Evolutionary conservation across 2,113 vertebrate species (phyloP).

Genomic region (Irena cyanogastra): DNA sequence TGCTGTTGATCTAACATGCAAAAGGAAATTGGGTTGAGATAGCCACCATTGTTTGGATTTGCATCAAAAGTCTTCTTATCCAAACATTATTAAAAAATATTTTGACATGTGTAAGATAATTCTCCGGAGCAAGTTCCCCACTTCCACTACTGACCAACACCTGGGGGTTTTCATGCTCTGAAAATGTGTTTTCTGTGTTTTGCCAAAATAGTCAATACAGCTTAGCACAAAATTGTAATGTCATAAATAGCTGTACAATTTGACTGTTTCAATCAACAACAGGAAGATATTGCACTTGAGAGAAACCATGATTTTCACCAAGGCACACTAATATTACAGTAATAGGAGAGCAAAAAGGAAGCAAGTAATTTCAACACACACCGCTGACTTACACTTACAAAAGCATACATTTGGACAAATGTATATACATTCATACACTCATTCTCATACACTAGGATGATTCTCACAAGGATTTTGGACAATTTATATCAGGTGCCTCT

Average conservation of each 20-base stretch:
- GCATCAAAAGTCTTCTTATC: neutral
- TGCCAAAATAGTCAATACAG: neutral
- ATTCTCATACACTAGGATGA: neutral
- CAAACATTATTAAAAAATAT: neutral
- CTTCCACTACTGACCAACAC: neutral
- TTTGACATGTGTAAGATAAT: neutral
- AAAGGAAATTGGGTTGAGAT: neutral
- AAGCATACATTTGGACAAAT: neutral
- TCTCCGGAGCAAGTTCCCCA: neutral
- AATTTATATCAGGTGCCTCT: neutral
- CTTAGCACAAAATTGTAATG: neutral
- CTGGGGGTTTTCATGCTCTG: neutral
- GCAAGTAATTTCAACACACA: neutral
- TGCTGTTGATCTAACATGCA: neutral
- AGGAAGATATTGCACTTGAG: neutral
- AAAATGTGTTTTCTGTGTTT: neutral
- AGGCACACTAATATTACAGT: neutral
- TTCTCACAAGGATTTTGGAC: neutral
- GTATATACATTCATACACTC: neutral
- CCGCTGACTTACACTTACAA: rapidly evolving
- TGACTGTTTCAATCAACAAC: neutral
- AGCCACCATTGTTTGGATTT: neutral
- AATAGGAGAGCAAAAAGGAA: neutral
- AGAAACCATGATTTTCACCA: neutral
- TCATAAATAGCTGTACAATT: neutral